These are phyloP conservation scores for Acanthosepion pharaonis DNA, from an alignment of 2,888 invertebrate species.

Conservation along the genomic window DNA sequence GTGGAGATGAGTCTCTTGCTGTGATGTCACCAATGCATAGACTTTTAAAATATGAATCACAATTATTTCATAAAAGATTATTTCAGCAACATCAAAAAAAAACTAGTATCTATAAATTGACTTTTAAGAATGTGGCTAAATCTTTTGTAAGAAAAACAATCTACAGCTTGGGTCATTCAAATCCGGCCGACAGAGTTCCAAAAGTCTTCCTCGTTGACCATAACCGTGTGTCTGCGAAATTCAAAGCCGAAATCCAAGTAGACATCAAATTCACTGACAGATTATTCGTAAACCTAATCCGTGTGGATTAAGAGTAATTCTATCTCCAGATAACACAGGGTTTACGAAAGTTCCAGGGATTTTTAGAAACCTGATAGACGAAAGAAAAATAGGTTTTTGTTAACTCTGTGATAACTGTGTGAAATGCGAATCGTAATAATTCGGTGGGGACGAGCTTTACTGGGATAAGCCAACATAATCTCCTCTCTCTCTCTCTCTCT, in stretches of 20 bases:
- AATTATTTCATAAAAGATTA: too few species aligned
- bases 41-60: too few species aligned
- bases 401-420: not conserved
- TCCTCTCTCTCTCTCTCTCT: not conserved
- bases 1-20: too few species aligned
- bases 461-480: not conserved
- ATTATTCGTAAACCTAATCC: not conserved
- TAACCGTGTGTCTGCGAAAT: not conserved
- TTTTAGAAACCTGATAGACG: not conserved
- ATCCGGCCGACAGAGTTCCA: not conserved
- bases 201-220: not conserved
- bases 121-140: not conserved
- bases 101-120: too few species aligned
- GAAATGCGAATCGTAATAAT: not conserved
- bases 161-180: not conserved
- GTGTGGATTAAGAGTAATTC: not conserved
- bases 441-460: not conserved
- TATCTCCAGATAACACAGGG: not conserved
- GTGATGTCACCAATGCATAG: too few species aligned
- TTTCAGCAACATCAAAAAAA: too few species aligned
- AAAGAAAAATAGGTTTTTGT: not conserved
- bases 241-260: not conserved
- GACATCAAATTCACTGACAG: not conserved
- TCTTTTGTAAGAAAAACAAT: not conserved
- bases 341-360: not conserved